These are phyloP conservation scores for Steinernema hermaphroditum DNA, from an alignment of 2,888 invertebrate species.

Conservation along the genomic window DNA sequence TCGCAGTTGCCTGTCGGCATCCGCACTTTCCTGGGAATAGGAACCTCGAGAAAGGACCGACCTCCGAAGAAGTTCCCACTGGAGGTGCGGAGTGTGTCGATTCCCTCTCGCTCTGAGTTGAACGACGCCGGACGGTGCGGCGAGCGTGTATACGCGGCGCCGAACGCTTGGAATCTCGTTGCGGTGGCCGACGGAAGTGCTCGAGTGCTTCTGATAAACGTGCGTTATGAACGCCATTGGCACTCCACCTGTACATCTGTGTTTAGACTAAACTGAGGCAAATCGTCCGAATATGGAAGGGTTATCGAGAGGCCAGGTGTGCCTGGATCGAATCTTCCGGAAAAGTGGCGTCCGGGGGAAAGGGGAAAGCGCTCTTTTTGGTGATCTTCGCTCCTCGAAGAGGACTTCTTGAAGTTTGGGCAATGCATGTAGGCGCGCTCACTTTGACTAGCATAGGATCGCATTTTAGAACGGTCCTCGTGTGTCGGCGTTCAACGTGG, in stretches of 20 bases:
- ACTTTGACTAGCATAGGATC: too few species aligned
- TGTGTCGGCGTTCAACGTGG: constrained; percentile 86
- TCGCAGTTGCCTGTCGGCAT: constrained; percentile 57
- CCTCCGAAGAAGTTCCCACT: constrained; percentile 43
- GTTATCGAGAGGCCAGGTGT: constrained; percentile 91
- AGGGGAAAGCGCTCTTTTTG: constrained; percentile 74
- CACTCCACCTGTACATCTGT: too few species aligned
- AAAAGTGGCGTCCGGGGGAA: constrained; percentile 14
- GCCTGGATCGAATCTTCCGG: constrained; percentile 82
- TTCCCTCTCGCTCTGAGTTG: constrained; percentile 28
- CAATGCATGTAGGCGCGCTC: constrained; percentile 77
- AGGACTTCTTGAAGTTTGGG: constrained; percentile 85
- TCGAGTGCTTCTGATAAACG: constrained; percentile 83
- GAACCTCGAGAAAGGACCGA: constrained; percentile 44
- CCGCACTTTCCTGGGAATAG: constrained; percentile 59
- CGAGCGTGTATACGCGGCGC: constrained; percentile 44
- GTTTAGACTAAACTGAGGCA: constrained; percentile 73
- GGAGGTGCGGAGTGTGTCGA: constrained; percentile 33
- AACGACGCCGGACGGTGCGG: constrained; percentile 37
- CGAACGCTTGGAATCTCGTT: constrained; percentile 45
- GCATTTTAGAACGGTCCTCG: constrained; percentile 82
- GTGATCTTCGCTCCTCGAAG: constrained; percentile 89
- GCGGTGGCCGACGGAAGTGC: constrained; percentile 79
- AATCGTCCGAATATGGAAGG: constrained; percentile 86
- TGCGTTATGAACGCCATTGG: too few species aligned